Percentiles rank a stretch among this genome's conserved stretches.
Evolutionary conservation across 2,888 invertebrate genomes (phyloP).

Genomic region (Unio pictorum): DNA sequence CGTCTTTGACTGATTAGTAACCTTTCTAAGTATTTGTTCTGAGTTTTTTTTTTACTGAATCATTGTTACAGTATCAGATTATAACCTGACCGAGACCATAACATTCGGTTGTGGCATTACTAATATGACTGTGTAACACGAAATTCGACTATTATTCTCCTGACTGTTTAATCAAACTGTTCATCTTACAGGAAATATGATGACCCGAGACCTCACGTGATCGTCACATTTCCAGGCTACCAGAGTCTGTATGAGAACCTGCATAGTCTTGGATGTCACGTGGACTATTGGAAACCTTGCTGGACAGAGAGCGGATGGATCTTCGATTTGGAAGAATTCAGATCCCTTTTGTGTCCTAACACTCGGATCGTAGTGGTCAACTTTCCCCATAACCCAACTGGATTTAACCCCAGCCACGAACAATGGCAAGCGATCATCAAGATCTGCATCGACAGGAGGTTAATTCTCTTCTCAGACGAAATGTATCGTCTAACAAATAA

Average conservation of each 20-base stretch:
- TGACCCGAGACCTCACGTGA: conserved; percentile 10
- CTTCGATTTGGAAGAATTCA: conserved; percentile 20
- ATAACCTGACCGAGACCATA: too few relatives aligned
- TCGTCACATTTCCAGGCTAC: conserved; percentile 29
- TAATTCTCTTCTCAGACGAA: conserved; percentile 34
- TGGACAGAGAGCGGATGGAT: conserved; percentile 14
- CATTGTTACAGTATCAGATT: too few relatives aligned
- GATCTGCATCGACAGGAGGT: conserved; percentile 17
- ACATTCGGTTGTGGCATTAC: too few relatives aligned
- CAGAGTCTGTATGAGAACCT: conserved; percentile 34
- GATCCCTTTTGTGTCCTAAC: conserved; percentile 9
- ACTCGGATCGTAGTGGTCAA: conserved; percentile 38
- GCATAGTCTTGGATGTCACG: conserved; percentile 5
- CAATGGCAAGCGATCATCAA: conserved; percentile 19
- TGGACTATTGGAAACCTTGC: conserved; percentile 17
- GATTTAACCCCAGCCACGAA: conserved; percentile 12
- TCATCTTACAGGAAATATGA: conserved; percentile 1
- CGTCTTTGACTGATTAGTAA: too few relatives aligned
- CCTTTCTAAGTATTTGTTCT: too few relatives aligned
- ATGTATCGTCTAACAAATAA: conserved; percentile 31
- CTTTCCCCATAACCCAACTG: conserved; percentile 40
- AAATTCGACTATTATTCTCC: too few relatives aligned
- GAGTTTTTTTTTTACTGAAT: too few relatives aligned
- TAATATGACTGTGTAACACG: too few relatives aligned
- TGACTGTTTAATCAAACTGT: too few relatives aligned